Evolutionary conservation across 2,113 vertebrate species (phyloP), one percentile per base, ranked within the genome.

Genomic region (Sander vitreus): DNA sequence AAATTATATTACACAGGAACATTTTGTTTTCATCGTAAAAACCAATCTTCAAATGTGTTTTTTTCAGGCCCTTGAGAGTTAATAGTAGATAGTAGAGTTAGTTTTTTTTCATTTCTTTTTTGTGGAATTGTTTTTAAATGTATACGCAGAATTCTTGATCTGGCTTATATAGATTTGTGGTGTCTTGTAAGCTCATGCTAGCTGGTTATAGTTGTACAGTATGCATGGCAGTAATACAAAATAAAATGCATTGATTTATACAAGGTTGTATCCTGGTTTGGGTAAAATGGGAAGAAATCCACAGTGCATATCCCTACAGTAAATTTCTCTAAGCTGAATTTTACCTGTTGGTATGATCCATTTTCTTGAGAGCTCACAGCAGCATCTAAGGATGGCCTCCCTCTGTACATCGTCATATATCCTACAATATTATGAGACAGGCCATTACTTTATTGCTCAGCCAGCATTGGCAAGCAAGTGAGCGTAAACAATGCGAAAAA

Each of bases 371-470:
- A 73, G 83, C 68, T 67, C 33, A 10, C 23, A 50, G 71, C 43
- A 45, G 33, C 47, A 48, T 58, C 62, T 58, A 16, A 58, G 43
- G 53, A 87, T 45, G 1, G 58, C 73, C 50, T 69, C n/a, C 27
- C 39, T 86, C 33, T 72, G 73, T 79, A 76, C 60, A 48, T 76
- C 5, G 14, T 16, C 77, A 57, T 68, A 73, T 76, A 79, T 83
- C 59, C 68, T 5, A 19, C 75, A 23, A 47, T 25, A 27, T 83
- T 73, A 78, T 3, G 59, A 79, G 60, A 81, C 65, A 83, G 59
- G 76, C 83, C 88, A 85, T 80, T 86, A 80, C 60, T 66, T 93
- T 86, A 89, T 90, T 88, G 83, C 85, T 85, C 81, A 73, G 53
- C 68, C 81, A 81, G 79, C 71, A 79, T 19, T 74, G 72, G 68